Base-by-base conservation (phyloP, 2,797 vertebrate genomes). In the Dermochelys coriacea region DNA sequence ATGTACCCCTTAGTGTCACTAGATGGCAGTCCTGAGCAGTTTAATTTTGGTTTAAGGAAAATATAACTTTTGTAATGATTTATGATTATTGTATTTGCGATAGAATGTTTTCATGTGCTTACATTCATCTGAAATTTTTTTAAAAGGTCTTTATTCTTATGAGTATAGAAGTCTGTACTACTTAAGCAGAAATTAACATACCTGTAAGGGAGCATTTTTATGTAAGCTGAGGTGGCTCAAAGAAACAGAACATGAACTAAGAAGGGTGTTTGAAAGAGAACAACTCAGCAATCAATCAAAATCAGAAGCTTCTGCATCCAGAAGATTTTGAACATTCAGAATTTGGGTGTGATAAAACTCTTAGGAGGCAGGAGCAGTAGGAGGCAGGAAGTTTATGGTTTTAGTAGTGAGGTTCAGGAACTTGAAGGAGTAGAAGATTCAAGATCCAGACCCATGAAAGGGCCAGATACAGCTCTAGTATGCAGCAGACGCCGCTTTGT, bases 11-110 rank as follows among this genome's bases (percentile, higher is more conserved):
- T 47, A 41, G 0, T 52, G 91, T 61, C 96, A 90, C 90, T 89
- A 97, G 96, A 21, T 8, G 88, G 96, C 94, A 96, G 96, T 95
- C 88, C 90, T 64, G 94, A 93, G 87, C 85, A 93, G 37, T 8
- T 18, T 88, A 52, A 5, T 1, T 57, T 3, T 82, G 3, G 27
- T 47, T 75, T 47, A 47, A 75, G 25, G 45, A 75, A 47, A 75
- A 68, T 21, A 31, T 5, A 3, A 11, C 19, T 27, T 11, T 3
- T n/a, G 3, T 71, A 49, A 52, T 83, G 90, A 23, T 85, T 74
- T n/a, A 41, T 14, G 11, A 5, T 55, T 4, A 18, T 52, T 45
- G 57, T 2, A 0, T 80, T 90, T 87, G 89, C 50, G 41, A 80
- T 71, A 57, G n/a, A 21, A 27, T 80, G 83, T 45, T 54, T 86